Percentiles rank a stretch among this genome's conserved stretches.
phyloP scores from a whole-genome alignment of 2,113 vertebrate genomes.

The Colistium nudipinnis region DNA sequence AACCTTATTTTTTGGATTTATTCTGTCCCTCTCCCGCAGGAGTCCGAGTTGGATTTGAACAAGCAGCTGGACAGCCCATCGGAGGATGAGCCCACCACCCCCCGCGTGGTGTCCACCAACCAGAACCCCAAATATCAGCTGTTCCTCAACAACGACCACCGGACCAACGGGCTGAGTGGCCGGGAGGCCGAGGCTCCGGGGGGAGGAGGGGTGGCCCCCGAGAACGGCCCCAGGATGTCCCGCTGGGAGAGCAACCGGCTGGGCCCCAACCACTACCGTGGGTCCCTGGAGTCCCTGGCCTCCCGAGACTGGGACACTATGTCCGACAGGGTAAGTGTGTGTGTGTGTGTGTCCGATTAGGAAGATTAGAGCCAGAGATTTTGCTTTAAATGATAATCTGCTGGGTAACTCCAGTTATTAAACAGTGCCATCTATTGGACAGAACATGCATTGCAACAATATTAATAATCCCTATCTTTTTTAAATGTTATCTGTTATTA shows the following conservation, averaged over 20 bases:
- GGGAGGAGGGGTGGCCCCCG: constrained; percentile 10
- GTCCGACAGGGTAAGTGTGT: constrained; percentile 74
- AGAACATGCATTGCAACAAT: neutral
- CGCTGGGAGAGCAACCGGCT: constrained; percentile 64
- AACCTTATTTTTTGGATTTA: neutral
- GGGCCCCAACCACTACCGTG: constrained; percentile 57
- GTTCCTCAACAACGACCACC: constrained; percentile 62
- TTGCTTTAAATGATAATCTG: constrained; percentile 10
- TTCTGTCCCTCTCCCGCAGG: constrained; percentile 52
- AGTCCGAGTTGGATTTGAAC: constrained; percentile 67
- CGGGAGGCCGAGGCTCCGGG: constrained; percentile 57
- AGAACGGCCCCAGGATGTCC: constrained; percentile 59
- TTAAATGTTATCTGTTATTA: neutral
- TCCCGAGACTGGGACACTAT: constrained; percentile 76
- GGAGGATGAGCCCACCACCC: constrained; percentile 64
- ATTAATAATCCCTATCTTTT: too few species aligned
- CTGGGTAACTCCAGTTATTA: constrained; percentile 14
- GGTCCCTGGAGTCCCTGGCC: constrained; percentile 80
- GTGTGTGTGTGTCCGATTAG: neutral
- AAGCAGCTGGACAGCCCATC: constrained; percentile 69
- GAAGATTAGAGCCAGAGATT: neutral
- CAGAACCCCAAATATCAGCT: constrained; percentile 81
- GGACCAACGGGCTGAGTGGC: constrained; percentile 63
- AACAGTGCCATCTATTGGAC: constrained; percentile 63
- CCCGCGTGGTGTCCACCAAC: neutral